Evolutionary conservation across 2,888 invertebrate genomes (phyloP), one percentile per base, ranked within the genome.

Genomic region (Enoplolaimus lenunculus): DNA sequence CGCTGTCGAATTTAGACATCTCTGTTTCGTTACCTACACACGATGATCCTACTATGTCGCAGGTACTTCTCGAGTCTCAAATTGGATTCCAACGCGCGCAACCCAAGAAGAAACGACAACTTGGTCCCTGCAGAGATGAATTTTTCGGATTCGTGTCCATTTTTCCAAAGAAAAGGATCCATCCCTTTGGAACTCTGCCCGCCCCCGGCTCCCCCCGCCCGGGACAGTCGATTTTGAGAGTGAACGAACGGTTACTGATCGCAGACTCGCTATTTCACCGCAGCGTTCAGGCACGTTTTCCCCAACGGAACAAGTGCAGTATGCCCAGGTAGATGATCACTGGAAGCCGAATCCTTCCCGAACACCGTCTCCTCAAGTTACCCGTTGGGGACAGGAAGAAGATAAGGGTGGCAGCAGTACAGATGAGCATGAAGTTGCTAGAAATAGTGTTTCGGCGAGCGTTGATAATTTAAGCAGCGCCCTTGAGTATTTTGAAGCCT

Each of bases 81-180:
- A 57, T 16, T 13, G n/a, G 57, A 16, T 57, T 29, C 85, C 86
- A 34, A 34, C 68, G 31, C 70, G 34, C 34, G 34, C 62, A 30
- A 1, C 1, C 16, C 35, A 29, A 26, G 26, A 73, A 21, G 2
- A 26, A 30, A 45, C 31, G 26, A 21, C 29, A 13, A 13, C n/a
- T 31, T 31, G 81, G 34, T 90, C n/a, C 13, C 60, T 68, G 21
- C n/a, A n/a, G n/a, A n/a, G 89, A 75, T 3, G n/a, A 60, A 7
- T 98, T 98, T 84, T 97, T 97, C 80, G 97, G 94, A 1, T 88
- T 87, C 70, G 45, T 45, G 7, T 45, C 45, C 7, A 45, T 45
- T 45, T n/a, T n/a, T n/a, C n/a, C 59, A 74, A 34, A 45, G 73
- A 21, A 3, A 21, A 26, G 59, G 28, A 21, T 21, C 28, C 7